Base-by-base conservation (phyloP, 2,888 invertebrate species). In the Iselma pallidipennis region DNA sequence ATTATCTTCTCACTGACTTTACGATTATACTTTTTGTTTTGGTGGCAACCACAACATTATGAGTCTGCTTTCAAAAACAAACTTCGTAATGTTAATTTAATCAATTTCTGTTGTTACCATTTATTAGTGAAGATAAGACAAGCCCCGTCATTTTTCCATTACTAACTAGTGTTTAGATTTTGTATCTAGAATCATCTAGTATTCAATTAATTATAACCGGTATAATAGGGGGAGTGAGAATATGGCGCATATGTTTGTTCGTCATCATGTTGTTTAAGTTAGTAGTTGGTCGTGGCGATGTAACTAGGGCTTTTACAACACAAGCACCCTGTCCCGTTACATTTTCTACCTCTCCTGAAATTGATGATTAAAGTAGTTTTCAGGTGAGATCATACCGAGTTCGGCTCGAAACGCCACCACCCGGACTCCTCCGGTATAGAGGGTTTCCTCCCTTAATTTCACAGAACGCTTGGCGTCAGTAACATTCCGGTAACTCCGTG, bases 381-480 rank as follows among this genome's bases (percentile, higher is more conserved):
- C 75, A 78, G 78, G 78, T 78, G 75, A 70, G 76, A 74, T 71
- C 70, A 69, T 58, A 63, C 63, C 26, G 49, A 26, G 23, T 49
- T 71, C 73, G 75, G 66, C 51, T 21, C 29, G 51, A 53, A 50
- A 61, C 69, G 71, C 19, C 54, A 33, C 31, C 42, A 49, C 56
- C 66, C 75, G 74, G 65, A 57, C 25, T 59, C 67, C 65, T 71
- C 61, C 67, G 63, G 66, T 26, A 45, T 54, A 42, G 70, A 77
- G 76, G 76, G 78, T 79, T 78, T 77, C 79, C 75, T 77, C 74
- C 76, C 78, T 74, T 74, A 69, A 69, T 72, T 72, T 72, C 69
- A 72, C 72, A 75, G 77, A 76, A 77, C 69, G 79, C 75, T 75
- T 77, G 79, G 77, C 78, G 78, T 77, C 80, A 80, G 81, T 81